These are phyloP conservation scores for Corydoras maculifer DNA, from an alignment of 2,113 vertebrate genomes.

Conservation along the genomic window DNA sequence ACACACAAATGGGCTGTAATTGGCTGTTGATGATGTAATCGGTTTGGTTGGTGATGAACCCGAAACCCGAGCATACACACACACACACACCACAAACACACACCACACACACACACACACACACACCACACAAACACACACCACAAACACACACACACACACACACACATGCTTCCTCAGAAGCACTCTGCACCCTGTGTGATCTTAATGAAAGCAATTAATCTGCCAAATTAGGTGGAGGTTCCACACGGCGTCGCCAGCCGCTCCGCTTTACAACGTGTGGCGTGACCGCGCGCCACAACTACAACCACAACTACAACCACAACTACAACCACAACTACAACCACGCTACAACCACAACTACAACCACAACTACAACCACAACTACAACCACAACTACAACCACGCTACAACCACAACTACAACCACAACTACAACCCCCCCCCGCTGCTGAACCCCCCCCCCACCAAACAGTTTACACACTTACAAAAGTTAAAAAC, in stretches of 20 bases:
- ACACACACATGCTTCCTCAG: conserved; percentile 33
- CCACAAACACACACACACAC: conserved; percentile 23
- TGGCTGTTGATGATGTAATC: too few species aligned
- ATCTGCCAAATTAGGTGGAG: conserved; percentile 51
- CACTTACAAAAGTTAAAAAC: too few species aligned
- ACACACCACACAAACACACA: conserved; percentile 23
- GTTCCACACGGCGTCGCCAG: conserved; percentile 33
- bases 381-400: too few species aligned
- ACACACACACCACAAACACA: conserved; percentile 5
- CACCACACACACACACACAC: conserved; percentile 11
- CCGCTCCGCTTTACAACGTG: not conserved
- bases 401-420: too few species aligned
- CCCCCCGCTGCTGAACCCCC: too few species aligned
- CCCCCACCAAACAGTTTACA: too few species aligned
- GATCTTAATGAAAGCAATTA: conserved; percentile 57
- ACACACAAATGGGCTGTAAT: too few species aligned
- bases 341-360: too few species aligned
- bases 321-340: too few species aligned
- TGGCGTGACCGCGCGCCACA: conserved; percentile 1
- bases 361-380: too few species aligned
- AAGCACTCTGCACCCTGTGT: conserved; percentile 32
- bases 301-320: too few species aligned
- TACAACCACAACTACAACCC: too few species aligned
- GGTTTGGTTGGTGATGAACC: not conserved
- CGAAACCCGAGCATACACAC: conserved; percentile 7